Evolutionary conservation across 2,797 vertebrate genomes (phyloP).

Genomic region (Parauchenoglanis punctatus): DNA sequence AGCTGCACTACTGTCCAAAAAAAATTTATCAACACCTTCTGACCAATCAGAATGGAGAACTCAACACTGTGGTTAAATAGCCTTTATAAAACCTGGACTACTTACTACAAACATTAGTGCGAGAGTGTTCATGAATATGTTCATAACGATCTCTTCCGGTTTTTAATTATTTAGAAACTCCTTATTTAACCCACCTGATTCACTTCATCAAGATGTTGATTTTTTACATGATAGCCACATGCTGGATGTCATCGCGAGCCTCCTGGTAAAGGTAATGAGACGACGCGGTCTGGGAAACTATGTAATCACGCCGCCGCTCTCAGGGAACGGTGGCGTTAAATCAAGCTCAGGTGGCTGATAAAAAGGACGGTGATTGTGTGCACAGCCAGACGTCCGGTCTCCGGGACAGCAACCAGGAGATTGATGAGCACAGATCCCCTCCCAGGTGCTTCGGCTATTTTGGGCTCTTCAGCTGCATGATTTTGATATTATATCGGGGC

Average conservation of each 20-base stretch:
- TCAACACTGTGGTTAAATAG: background rate
- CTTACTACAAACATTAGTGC: background rate
- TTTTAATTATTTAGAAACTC: constrained; percentile 1
- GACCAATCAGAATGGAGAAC: background rate
- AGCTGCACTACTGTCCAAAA: background rate
- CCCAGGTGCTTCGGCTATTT: constrained; percentile 64
- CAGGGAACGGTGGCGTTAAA: constrained; percentile 69
- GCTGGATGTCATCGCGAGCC: background rate
- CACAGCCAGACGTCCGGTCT: constrained; percentile 42
- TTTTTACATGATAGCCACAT: background rate
- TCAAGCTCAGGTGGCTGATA: constrained; percentile 76
- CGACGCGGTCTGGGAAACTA: constrained; percentile 54
- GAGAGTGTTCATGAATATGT: background rate
- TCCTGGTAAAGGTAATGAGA: constrained; percentile 66
- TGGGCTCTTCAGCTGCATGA: constrained; percentile 57
- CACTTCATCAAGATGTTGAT: background rate
- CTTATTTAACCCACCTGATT: background rate
- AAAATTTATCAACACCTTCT: background rate
- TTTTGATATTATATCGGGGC: constrained; percentile 39
- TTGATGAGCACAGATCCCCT: constrained; percentile 63
- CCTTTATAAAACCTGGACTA: background rate
- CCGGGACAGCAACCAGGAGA: constrained; percentile 61
- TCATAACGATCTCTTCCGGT: background rate
- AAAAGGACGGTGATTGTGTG: constrained; percentile 67
- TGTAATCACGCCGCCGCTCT: constrained; percentile 68